A percentile compares a stretch with the other conserved stretches of the same genome.
phyloP scores from a whole-genome alignment of 2,113 vertebrate species.

The Notechis scutatus region DNA sequence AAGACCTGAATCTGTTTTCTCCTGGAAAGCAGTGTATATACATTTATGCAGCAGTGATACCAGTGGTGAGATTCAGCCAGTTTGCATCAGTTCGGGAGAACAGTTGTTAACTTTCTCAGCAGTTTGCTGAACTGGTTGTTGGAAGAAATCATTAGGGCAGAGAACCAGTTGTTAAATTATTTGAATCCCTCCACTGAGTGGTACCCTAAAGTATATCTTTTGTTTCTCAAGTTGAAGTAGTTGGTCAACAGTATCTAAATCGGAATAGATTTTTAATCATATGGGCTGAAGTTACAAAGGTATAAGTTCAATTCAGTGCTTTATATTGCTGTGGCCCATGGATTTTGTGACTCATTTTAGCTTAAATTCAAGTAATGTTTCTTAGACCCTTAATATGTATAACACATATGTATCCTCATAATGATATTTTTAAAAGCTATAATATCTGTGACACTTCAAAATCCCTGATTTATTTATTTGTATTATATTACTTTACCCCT shows the following conservation, averaged over 20 bases:
- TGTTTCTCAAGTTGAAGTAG: not conserved
- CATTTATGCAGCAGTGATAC: not conserved
- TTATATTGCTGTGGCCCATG: not conserved
- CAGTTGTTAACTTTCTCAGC: no score
- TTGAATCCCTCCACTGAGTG: not conserved
- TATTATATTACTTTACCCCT: not conserved
- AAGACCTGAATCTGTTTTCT: not conserved
- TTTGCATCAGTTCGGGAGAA: no score
- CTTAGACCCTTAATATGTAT: not conserved
- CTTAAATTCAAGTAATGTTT: not conserved
- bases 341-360: not conserved
- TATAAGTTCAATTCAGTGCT: not conserved
- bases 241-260: not conserved
- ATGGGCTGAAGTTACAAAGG: not conserved
- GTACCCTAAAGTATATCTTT: not conserved
- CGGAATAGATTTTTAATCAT: not conserved
- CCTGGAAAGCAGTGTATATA: not conserved
- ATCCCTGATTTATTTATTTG: not conserved
- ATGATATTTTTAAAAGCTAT: not conserved
- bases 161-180: no score
- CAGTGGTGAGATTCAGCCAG: no score
- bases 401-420: not conserved
- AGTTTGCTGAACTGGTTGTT: no score
- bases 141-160: no score
- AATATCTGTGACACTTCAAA: not conserved